These are phyloP conservation scores for Scortum barcoo DNA, from an alignment of 2,113 vertebrate genomes.

Conservation along the genomic window DNA sequence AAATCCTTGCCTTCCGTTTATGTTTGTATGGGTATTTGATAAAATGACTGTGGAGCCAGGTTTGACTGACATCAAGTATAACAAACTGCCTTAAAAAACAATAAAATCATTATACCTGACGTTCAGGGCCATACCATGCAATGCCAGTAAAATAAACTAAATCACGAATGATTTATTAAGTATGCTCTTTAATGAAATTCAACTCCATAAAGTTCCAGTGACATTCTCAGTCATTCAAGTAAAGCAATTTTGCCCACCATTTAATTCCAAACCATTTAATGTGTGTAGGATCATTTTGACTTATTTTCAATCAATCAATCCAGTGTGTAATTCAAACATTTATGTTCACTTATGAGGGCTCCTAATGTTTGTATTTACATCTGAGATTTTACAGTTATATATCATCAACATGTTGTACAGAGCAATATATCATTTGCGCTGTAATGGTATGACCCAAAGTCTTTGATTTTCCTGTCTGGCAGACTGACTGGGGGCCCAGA, in stretches of 20 bases:
- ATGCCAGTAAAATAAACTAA: conserved; percentile 24
- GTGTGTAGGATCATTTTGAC: neutral
- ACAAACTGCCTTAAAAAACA: conserved; percentile 16
- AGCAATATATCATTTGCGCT: conserved; percentile 48
- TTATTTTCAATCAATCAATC: conserved; percentile 32
- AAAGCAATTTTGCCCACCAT: conserved; percentile 14
- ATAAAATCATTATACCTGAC: conserved; percentile 11
- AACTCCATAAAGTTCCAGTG: neutral
- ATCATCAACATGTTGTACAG: conserved; percentile 41
- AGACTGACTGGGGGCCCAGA: conserved; percentile 47
- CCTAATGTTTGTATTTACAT: conserved; percentile 32
- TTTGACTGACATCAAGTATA: conserved; percentile 3
- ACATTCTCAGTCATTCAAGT: conserved; percentile 14
- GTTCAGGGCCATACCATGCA: conserved; percentile 28
- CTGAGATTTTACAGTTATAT: conserved; percentile 21
- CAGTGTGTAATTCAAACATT: conserved; percentile 17
- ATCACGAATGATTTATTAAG: conserved; percentile 28
- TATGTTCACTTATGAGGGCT: conserved; percentile 24
- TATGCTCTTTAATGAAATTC: conserved; percentile 19
- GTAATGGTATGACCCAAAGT: conserved; percentile 47
- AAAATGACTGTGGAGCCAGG: neutral
- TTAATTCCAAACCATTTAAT: neutral
- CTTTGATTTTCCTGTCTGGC: conserved; percentile 69
- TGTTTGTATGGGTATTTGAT: neutral
- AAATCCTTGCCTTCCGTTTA: too few species aligned